A percentile compares a stretch with the other conserved stretches of the same genome.
Conservation (phyloP, 2,113 vertebrate genomes). For the Promerops cafer region DNA sequence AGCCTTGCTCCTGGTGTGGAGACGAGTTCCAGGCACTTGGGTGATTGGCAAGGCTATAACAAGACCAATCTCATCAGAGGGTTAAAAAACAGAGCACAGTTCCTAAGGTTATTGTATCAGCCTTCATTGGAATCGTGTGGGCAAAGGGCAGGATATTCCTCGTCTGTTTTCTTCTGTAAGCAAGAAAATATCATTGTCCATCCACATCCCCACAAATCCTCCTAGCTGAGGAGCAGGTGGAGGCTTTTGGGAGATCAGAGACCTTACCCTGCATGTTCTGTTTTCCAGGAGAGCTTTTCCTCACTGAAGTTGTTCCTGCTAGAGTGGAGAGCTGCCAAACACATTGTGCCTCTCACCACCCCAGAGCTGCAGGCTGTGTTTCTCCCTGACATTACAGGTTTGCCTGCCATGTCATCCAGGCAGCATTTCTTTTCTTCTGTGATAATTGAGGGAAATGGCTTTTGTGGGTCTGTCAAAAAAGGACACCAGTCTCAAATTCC, state of each 20-base stretch:
- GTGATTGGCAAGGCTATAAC: neutral
- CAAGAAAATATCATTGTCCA: neutral
- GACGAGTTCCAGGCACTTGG: neutral
- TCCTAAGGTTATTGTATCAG: neutral
- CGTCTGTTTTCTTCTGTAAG: neutral
- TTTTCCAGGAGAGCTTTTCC: neutral
- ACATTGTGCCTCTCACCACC: neutral
- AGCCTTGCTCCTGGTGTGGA: neutral
- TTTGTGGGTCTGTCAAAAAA: neutral
- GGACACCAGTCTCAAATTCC: neutral
- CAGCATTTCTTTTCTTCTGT: neutral
- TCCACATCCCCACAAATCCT: neutral
- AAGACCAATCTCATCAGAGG: neutral
- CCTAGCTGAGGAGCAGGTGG: neutral
- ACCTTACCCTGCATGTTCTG: neutral
- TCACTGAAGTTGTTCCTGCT: neutral
- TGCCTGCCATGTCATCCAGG: neutral
- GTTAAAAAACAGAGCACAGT: neutral
- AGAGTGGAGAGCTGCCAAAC: neutral
- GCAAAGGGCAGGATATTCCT: neutral
- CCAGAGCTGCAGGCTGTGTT: neutral
- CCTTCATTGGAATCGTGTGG: accelerated
- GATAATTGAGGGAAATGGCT: neutral
- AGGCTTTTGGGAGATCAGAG: neutral
- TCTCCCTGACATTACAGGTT: neutral